phyloP scores from a whole-genome alignment of 1,140 invertebrate genomes.

The Cotesia vestalis region DNA sequence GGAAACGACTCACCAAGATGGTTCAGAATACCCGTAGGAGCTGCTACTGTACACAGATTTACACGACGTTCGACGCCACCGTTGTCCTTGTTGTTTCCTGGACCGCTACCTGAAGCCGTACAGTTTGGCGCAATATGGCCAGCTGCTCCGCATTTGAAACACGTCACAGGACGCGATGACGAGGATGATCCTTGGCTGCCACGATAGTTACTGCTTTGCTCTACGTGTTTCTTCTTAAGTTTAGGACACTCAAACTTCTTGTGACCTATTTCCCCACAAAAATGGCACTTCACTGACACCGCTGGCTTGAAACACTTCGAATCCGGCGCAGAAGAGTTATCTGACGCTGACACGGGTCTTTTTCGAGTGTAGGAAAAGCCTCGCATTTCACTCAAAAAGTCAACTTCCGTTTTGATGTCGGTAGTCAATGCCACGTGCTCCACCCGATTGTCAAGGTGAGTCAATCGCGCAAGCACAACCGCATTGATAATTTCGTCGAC shows the following conservation, averaged over 20 bases:
- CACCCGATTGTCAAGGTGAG: neutral
- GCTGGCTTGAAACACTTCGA: neutral
- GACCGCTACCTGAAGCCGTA: neutral
- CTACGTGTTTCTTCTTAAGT: neutral
- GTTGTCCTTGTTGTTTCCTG: neutral
- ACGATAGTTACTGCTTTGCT: neutral
- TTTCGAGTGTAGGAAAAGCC: neutral
- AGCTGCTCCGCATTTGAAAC: conserved; percentile 16
- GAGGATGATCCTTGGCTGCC: neutral
- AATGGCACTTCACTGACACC: neutral
- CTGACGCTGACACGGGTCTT: neutral
- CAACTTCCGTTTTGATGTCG: neutral
- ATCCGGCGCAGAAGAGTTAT: neutral
- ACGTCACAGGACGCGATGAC: neutral
- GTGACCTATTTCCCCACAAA: conserved; percentile 16
- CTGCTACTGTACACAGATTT: conserved; percentile 1
- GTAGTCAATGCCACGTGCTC: neutral
- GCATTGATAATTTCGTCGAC: neutral
- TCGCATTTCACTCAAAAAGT: neutral
- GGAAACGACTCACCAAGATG: conserved; percentile 34
- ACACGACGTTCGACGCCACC: neutral
- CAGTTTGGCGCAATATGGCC: conserved; percentile 26
- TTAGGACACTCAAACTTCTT: neutral
- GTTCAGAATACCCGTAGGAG: neutral
- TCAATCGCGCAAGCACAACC: neutral